Conservation (phyloP, 2,797 vertebrate genomes). For the Muraenolepis orangiensis region DNA sequence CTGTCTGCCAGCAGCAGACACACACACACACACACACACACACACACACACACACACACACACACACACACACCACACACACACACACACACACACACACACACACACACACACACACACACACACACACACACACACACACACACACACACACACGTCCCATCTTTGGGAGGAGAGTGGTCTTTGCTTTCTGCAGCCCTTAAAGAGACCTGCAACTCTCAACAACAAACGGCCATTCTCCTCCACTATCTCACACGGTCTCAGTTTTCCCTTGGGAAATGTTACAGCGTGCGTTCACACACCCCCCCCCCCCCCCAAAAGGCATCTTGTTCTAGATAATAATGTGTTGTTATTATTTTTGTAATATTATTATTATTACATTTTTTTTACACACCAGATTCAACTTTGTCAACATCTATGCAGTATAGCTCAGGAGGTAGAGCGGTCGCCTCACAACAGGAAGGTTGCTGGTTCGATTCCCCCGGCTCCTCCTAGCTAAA, state of each 20-base stretch:
- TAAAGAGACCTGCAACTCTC: background rate
- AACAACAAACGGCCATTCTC: background rate
- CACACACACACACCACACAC: too few species aligned
- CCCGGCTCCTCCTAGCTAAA: too few species aligned
- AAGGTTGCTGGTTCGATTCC: too few species aligned
- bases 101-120: background rate
- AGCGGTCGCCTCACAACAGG: too few species aligned
- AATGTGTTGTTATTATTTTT: background rate
- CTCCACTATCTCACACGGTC: background rate
- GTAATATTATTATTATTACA: background rate
- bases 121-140: background rate
- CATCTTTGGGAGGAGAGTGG: background rate
- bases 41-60: slow-evolving; percentile 2
- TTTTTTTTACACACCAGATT: background rate
- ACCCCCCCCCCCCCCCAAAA: background rate
- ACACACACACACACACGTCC: background rate
- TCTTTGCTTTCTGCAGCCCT: background rate
- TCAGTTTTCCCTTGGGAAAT: background rate
- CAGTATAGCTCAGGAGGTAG: background rate
- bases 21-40: background rate
- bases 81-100: slow-evolving; percentile 2
- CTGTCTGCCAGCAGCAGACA: background rate
- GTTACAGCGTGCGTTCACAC: background rate
- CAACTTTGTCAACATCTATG: background rate
- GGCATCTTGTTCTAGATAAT: background rate